These are phyloP conservation scores for Amiota minor DNA, from an alignment of 2,888 invertebrate species.

Conservation along the genomic window DNA sequence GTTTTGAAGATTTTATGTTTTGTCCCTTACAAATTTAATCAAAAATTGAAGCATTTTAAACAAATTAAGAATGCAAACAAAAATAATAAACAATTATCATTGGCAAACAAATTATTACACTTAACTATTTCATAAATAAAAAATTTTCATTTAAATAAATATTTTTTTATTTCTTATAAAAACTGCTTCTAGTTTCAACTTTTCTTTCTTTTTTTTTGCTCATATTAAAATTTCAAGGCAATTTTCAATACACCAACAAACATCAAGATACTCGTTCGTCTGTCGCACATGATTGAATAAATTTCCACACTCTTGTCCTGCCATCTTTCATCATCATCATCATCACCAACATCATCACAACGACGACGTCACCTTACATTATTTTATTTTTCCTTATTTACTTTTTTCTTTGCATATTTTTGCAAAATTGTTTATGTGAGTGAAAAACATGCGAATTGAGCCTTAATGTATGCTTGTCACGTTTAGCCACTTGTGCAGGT, in stretches of 20 bases:
- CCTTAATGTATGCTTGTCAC: conserved; percentile 64
- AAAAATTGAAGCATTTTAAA: too few species aligned
- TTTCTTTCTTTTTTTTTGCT: too few species aligned
- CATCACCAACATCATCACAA: conserved; percentile 8
- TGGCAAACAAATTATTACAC: too few species aligned
- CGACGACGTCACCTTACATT: neutral
- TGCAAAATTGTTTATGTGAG: neutral
- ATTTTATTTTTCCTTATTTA: neutral
- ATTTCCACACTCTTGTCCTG: neutral
- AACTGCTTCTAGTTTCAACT: too few species aligned
- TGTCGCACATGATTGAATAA: conserved; percentile 10
- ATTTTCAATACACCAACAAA: neutral
- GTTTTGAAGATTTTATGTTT: too few species aligned
- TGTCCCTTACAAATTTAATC: too few species aligned
- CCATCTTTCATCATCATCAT: neutral
- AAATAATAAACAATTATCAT: too few species aligned
- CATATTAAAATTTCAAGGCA: neutral
- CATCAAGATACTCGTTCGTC: neutral
- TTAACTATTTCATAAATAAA: too few species aligned
- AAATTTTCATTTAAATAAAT: too few species aligned
- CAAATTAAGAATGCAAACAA: too few species aligned
- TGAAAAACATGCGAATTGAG: neutral
- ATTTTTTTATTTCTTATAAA: too few species aligned
- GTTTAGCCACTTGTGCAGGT: conserved; percentile 66
- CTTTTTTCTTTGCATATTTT: conserved; percentile 26